Evolutionary conservation across 1,140 invertebrate species (phyloP).

Genomic region (Tyrophagus putrescentiae): DNA sequence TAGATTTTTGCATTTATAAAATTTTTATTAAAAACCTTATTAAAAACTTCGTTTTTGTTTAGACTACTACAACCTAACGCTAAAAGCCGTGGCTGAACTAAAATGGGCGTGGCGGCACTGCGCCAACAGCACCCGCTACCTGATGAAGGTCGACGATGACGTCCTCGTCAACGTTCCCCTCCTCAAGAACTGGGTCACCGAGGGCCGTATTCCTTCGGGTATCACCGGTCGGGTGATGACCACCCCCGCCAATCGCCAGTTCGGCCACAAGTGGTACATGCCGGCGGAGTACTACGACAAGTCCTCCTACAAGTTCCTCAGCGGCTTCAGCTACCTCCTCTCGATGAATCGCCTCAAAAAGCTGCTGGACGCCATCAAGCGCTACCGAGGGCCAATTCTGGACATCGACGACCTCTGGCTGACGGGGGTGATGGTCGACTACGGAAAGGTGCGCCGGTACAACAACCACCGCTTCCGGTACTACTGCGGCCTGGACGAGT

Average conservation of each 20-base stretch:
- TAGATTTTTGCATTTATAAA: too few species aligned
- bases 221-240: background rate
- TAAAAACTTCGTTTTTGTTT: background rate
- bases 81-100: slow-evolving; percentile 24
- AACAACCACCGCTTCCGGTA: background rate
- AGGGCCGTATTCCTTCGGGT: background rate
- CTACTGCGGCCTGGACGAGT: slow-evolving; percentile 6
- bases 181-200: background rate
- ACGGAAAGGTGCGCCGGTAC: background rate
- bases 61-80: slow-evolving; percentile 24
- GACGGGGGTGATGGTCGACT: slow-evolving; percentile 4
- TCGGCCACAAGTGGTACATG: slow-evolving; percentile 13
- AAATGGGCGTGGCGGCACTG: slow-evolving; percentile 26
- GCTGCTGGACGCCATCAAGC: background rate
- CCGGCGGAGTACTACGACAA: background rate
- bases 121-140: slow-evolving; percentile 19
- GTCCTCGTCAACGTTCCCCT: background rate
- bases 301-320: slow-evolving; percentile 4
- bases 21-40: background rate
- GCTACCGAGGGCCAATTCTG: slow-evolving; percentile 8
- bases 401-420: slow-evolving; percentile 15
- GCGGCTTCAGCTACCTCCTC: slow-evolving; percentile 10
- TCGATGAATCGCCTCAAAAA: slow-evolving; percentile 5
- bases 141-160: slow-evolving; percentile 26
- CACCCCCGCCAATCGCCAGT: background rate